Conservation (phyloP, 2,888 invertebrate genomes). For the Drosophila suboccidentalis region DNA sequence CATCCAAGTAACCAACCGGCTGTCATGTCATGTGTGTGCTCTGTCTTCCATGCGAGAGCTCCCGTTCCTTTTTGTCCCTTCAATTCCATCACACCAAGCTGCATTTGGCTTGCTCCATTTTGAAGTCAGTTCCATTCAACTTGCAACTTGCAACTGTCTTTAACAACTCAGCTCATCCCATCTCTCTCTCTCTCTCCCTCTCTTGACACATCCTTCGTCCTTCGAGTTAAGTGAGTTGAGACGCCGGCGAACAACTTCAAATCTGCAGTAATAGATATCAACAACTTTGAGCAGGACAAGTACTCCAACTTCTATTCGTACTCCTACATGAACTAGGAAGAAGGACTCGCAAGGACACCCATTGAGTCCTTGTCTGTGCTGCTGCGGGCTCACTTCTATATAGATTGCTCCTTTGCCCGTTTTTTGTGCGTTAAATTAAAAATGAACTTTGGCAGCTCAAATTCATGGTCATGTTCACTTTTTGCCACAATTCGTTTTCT, state of each 20-base stretch:
- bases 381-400: slow-evolving; percentile 11
- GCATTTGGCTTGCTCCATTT: slow-evolving; percentile 40
- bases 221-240: slow-evolving; percentile 73
- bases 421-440: slow-evolving; percentile 66
- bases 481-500: slow-evolving; percentile 48
- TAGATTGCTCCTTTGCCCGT: slow-evolving; percentile 15
- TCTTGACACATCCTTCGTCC: slow-evolving; percentile 26
- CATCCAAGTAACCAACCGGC: slow-evolving; percentile 65
- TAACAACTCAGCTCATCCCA: slow-evolving; percentile 28
- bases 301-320: slow-evolving; percentile 20
- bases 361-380: neutral
- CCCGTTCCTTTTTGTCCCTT: slow-evolving; percentile 1
- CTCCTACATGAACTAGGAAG: neutral
- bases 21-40: slow-evolving; percentile 65
- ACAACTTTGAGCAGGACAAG: slow-evolving; percentile 67
- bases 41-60: slow-evolving; percentile 5
- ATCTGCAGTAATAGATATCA: slow-evolving; percentile 80
- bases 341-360: neutral
- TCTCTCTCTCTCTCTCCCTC: neutral
- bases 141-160: slow-evolving; percentile 64
- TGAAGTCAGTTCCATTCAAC: slow-evolving; percentile 69
- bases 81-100: slow-evolving; percentile 28
- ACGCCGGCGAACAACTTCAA: slow-evolving; percentile 73
- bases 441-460: slow-evolving; percentile 77
- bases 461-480: slow-evolving; percentile 79